phyloP scores from a whole-genome alignment of 2,888 invertebrate species.

The Penaeus monodon region DNA sequence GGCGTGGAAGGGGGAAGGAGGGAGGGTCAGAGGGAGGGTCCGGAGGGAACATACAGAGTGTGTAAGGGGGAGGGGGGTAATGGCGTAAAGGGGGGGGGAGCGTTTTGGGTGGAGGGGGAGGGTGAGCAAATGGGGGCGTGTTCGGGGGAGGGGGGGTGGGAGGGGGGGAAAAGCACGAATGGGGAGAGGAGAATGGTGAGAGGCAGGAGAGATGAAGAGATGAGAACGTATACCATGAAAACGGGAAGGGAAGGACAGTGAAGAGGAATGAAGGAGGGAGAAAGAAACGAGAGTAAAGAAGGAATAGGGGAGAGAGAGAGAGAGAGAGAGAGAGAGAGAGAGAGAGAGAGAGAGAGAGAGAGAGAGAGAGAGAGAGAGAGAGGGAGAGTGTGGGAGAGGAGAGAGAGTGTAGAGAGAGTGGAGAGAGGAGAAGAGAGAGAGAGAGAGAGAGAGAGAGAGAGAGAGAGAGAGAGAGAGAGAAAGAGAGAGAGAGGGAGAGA shows the following conservation, averaged over 20 bases:
- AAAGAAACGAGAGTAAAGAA: constrained; percentile 1
- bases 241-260: no score
- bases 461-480: constrained; percentile 21
- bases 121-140: background rate
- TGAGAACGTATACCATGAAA: no score
- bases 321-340: background rate
- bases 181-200: no score
- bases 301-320: background rate
- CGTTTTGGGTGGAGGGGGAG: background rate
- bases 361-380: constrained; percentile 18
- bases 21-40: background rate
- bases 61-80: background rate
- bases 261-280: constrained; percentile 3
- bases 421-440: background rate
- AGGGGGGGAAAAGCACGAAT: no score
- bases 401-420: background rate
- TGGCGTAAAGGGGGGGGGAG: background rate
- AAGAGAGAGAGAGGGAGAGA: constrained; percentile 9
- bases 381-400: constrained; percentile 19
- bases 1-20: background rate
- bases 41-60: no score
- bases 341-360: background rate
- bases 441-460: no score
- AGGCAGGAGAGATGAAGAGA: no score
- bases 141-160: no score